Evolutionary conservation across 2,888 invertebrate genomes (phyloP).

Genomic region (Drosophila colorata): DNA sequence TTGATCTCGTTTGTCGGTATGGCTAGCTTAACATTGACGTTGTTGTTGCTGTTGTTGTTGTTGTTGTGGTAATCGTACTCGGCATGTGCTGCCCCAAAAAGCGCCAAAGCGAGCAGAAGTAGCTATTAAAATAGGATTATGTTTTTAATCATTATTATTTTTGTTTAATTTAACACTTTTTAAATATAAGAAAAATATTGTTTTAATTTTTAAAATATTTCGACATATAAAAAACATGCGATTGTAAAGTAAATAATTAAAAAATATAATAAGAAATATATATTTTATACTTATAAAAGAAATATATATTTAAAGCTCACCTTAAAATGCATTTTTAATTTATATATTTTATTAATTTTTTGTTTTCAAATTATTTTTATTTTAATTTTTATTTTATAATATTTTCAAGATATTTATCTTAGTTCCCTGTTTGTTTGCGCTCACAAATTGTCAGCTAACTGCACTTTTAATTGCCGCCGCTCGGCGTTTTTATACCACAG

Average conservation of each 20-base stretch:
- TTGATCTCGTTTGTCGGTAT: constrained; percentile 40
- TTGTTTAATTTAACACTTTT: too few species aligned
- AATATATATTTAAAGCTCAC: constrained; percentile 24
- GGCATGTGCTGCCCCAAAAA: constrained; percentile 33
- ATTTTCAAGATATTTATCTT: not conserved
- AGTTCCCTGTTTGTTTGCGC: constrained; percentile 33
- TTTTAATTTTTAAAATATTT: too few species aligned
- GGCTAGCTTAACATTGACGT: constrained; percentile 33
- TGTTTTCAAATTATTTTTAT: not conserved
- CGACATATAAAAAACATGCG: too few species aligned
- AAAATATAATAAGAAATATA: too few species aligned
- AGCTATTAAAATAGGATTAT: constrained; percentile 28
- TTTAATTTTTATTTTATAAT: not conserved
- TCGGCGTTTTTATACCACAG: constrained; percentile 59
- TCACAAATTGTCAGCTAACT: constrained; percentile 68
- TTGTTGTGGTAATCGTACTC: constrained; percentile 49
- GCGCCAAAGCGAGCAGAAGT: constrained; percentile 46
- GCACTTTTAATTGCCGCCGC: constrained; percentile 51
- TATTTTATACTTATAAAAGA: too few species aligned
- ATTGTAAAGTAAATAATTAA: too few species aligned
- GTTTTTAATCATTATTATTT: too few species aligned
- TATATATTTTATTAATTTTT: too few species aligned
- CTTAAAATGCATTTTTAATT: constrained; percentile 46
- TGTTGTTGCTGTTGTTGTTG: constrained; percentile 25
- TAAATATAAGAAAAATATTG: too few species aligned